Percentiles rank a stretch among this genome's conserved stretches.
These are phyloP conservation scores for Marasmarcha lunaedactyla DNA, from an alignment of 2,888 invertebrate genomes.

Conservation along the genomic window DNA sequence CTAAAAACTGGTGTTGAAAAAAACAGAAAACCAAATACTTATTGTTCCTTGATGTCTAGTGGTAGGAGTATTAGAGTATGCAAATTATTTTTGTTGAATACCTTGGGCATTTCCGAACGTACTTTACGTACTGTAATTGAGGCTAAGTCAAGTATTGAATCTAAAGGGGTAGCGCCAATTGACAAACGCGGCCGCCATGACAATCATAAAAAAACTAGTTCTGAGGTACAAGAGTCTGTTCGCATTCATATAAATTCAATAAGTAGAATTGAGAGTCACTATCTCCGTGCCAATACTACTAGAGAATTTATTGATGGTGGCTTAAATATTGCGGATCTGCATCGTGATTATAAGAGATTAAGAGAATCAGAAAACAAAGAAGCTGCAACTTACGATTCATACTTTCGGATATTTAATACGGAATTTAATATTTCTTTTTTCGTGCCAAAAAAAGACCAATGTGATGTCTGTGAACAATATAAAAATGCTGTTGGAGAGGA, in stretches of 20 bases:
- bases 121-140: background rate
- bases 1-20: conserved; percentile 8
- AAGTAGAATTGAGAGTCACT: background rate
- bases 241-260: background rate
- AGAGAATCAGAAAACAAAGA: background rate
- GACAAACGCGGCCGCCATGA: background rate
- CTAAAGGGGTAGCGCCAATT: background rate
- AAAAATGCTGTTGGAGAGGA: conserved; percentile 11
- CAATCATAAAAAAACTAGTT: background rate
- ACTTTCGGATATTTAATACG: background rate
- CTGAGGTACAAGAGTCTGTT: background rate
- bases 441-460: conserved; percentile 10
- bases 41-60: background rate
- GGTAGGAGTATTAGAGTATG: background rate
- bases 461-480: conserved; percentile 9
- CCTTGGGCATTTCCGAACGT: background rate
- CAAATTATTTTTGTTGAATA: background rate
- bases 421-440: conserved; percentile 6
- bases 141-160: background rate
- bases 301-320: conserved; percentile 9
- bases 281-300: background rate
- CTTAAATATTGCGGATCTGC: background rate
- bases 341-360: conserved; percentile 4
- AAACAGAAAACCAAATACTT: conserved; percentile 1
- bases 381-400: background rate